Percentiles rank a stretch among this genome's conserved stretches.
Conservation (phyloP, 2,797 vertebrate species). For the Danio tinwini region DNA sequence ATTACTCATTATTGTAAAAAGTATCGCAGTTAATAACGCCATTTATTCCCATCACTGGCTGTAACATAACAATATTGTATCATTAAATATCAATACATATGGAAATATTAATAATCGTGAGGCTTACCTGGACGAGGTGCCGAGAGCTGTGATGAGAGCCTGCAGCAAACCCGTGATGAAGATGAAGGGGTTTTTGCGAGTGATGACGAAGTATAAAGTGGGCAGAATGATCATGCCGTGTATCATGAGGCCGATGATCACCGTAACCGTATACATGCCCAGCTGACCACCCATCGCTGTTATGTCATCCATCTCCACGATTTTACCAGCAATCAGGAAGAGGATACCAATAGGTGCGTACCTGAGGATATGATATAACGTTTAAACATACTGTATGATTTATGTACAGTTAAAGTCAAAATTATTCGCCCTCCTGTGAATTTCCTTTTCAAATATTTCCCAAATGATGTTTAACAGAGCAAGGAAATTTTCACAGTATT, state of each 20-base stretch:
- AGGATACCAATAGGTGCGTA: conserved; percentile 95
- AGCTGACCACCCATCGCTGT: conserved; percentile 94
- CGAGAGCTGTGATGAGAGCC: conserved; percentile 92
- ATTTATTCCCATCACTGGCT: too few relatives aligned
- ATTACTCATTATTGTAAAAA: too few relatives aligned
- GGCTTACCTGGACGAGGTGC: conserved; percentile 92
- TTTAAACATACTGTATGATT: neutral
- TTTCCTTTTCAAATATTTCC: too few relatives aligned
- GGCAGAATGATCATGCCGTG: conserved; percentile 90
- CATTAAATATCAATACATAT: too few relatives aligned
- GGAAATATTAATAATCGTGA: too few relatives aligned
- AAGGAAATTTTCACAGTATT: too few relatives aligned
- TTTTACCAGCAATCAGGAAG: conserved; percentile 96
- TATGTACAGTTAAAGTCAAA: neutral
- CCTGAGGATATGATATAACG: conserved; percentile 73
- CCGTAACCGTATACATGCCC: conserved; percentile 95
- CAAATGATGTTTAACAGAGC: too few relatives aligned
- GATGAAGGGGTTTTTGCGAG: conserved; percentile 91
- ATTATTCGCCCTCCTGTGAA: too few relatives aligned
- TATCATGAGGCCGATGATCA: conserved; percentile 91
- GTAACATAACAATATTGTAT: too few relatives aligned
- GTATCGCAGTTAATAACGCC: too few relatives aligned
- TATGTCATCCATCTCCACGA: conserved; percentile 98
- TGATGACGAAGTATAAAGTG: conserved; percentile 91
- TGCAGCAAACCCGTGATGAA: conserved; percentile 94